A percentile compares a stretch with the other conserved stretches of the same genome.
phyloP scores from a whole-genome alignment of 2,113 vertebrate species.

The Macaca mulatta region DNA sequence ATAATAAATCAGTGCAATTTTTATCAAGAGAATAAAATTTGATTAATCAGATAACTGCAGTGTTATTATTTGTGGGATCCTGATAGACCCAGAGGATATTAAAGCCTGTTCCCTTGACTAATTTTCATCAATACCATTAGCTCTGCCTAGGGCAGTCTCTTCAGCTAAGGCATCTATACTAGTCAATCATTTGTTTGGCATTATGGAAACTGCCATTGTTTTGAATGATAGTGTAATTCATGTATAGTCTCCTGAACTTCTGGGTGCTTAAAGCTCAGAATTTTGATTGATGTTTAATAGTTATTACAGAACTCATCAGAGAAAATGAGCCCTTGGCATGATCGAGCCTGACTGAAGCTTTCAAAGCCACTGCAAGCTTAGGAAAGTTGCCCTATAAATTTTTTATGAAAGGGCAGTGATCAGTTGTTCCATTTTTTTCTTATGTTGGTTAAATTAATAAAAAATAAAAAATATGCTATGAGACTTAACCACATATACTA shows the following conservation, averaged over 20 bases:
- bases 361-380: conserved; percentile 42
- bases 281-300: conserved; percentile 63
- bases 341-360: conserved; percentile 65
- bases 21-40: conserved; percentile 66
- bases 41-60: conserved; percentile 63
- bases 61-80: conserved; percentile 69
- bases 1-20: conserved; percentile 68
- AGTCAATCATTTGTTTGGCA: conserved; percentile 58
- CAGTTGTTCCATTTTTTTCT: conserved; percentile 51
- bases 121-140: conserved; percentile 69
- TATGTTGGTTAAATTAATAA: conserved; percentile 69
- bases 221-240: conserved; percentile 56
- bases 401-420: conserved; percentile 63
- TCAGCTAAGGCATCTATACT: conserved; percentile 26
- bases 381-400: conserved; percentile 53
- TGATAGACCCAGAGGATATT: conserved; percentile 71
- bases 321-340: conserved; percentile 38
- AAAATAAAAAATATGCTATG: conserved; percentile 60
- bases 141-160: conserved; percentile 52
- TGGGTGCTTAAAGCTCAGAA: conserved; percentile 1
- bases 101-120: conserved; percentile 58
- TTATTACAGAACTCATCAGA: conserved; percentile 63
- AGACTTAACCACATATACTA: conserved; percentile 55
- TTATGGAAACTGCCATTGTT: conserved; percentile 49
- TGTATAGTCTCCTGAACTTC: conserved; percentile 30